Evolutionary conservation across 2,888 invertebrate genomes (phyloP), one percentile per base, ranked within the genome.

Genomic region (Tortrix viridana): DNA sequence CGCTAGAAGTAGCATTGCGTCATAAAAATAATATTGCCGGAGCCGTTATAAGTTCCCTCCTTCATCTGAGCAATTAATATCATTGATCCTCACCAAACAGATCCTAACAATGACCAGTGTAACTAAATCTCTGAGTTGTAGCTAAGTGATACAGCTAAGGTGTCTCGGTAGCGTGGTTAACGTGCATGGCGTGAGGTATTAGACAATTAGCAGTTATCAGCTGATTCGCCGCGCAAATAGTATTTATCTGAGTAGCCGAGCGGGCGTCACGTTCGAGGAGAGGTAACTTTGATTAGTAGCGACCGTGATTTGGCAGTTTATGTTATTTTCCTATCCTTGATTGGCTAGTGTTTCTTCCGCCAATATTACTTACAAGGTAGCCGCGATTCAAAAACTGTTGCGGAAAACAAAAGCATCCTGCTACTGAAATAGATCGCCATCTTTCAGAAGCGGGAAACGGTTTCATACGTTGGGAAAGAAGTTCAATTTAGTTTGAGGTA

Each of bases 151-250:
- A 20, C 5, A 1, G 5, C 6, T 0, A 1, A 20, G 19, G n/a
- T 41, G 16, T 62, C 62, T 16, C 19, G 7, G 2, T 18, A 46
- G 12, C 18, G 7, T 57, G 62, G 62, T 14, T 44, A 26, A 4
- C 23, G 56, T 46, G 46, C 19, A 47, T 18, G 14, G 56, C 23
- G 26, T 46, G 62, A 62, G 62, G 62, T 62, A 62, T 62, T 50
- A 46, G 56, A 46, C 62, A 62, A 62, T 62, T 62, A 62, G 23
- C 46, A 37, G 62, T 56, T 62, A 62, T 62, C 56, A 52, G 46
- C 46, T 62, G 61, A 62, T 62, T 56, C 50, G 56, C 53, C 62
- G 46, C 18, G 50, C 62, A 62, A 62, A 62, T 38, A 61, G 49
- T 22, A 56, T 57, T 32, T 56, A 62, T 50, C 62, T 62, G 44